These are phyloP conservation scores for Meriones unguiculatus DNA, from an alignment of 2,113 vertebrate genomes.

Conservation along the genomic window DNA sequence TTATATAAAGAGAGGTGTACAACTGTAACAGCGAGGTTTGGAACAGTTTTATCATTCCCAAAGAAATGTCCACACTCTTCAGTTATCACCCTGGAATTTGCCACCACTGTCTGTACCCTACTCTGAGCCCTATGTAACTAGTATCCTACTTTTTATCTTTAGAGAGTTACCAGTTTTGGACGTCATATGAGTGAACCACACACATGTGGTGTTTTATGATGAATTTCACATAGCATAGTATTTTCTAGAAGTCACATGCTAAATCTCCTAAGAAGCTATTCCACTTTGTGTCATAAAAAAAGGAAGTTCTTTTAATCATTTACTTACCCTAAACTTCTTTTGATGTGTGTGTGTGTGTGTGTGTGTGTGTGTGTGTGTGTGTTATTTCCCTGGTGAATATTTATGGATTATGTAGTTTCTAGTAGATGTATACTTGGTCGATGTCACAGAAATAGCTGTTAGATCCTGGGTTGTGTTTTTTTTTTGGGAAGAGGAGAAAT, in stretches of 20 bases:
- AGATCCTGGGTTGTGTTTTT: conserved; percentile 23
- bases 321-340: background rate
- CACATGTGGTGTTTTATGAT: background rate
- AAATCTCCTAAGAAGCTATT: background rate
- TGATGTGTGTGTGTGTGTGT: background rate
- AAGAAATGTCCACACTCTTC: background rate
- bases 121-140: background rate
- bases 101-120: background rate
- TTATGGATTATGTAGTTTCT: background rate
- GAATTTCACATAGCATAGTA: background rate
- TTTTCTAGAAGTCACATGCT: conserved; percentile 3
- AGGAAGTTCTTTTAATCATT: background rate
- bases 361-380: background rate
- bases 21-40: background rate
- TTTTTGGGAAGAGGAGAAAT: background rate
- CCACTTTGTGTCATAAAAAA: background rate
- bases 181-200: background rate
- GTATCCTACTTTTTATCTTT: background rate
- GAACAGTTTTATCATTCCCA: background rate
- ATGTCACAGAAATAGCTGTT: background rate
- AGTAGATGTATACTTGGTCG: conserved; percentile 15
- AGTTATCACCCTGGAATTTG: fast-evolving
- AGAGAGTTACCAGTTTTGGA: background rate
- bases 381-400: background rate
- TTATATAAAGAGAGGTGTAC: background rate